Conservation (phyloP, 2,113 vertebrate genomes). For the Mellivora capensis region DNA sequence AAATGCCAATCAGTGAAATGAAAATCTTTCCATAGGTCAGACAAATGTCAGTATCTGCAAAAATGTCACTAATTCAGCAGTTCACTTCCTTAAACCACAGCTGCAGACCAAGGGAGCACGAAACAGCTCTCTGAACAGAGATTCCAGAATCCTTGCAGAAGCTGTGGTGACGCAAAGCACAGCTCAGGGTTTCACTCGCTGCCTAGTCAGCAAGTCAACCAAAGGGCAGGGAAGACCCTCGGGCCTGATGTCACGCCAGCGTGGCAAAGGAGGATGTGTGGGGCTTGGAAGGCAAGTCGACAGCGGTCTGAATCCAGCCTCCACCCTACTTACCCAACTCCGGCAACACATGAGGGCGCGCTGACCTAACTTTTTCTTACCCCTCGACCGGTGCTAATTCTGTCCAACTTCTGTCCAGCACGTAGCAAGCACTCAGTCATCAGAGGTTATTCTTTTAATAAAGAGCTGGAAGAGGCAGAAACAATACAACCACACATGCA, state of each 20-base stretch:
- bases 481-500: neutral
- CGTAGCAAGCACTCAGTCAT: neutral
- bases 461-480: neutral
- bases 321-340: neutral
- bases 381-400: neutral
- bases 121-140: neutral
- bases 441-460: neutral
- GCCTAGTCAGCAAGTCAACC: neutral
- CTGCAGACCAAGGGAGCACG: neutral
- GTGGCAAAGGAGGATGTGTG: neutral
- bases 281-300: neutral
- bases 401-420: neutral
- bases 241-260: neutral
- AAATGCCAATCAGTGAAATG: neutral
- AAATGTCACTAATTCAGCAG: neutral
- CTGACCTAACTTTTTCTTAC: neutral
- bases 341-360: neutral
- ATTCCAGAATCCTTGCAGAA: neutral
- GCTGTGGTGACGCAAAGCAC: neutral
- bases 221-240: neutral
- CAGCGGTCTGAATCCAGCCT: neutral
- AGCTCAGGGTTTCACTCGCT: neutral
- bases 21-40: neutral
- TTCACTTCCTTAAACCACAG: neutral
- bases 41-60: neutral